Evolutionary conservation across 92 coral and sea anemone species (phyloP).

Genomic region (Micromussa lordhowensis): DNA sequence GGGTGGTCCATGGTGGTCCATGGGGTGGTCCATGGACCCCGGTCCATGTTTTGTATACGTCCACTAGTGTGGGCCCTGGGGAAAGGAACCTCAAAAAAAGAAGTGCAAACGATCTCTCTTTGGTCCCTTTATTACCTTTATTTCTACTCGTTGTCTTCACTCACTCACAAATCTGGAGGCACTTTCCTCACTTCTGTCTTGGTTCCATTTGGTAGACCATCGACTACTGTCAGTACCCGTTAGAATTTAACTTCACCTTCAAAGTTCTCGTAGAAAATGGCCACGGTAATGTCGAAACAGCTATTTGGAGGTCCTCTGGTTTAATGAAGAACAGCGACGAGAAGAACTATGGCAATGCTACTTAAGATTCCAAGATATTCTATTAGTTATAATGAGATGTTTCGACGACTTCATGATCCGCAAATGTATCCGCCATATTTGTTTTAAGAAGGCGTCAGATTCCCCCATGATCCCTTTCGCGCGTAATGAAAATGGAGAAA

Average conservation of each 20-base stretch:
- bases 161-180: too few species aligned
- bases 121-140: too few species aligned
- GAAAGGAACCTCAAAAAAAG: too few species aligned
- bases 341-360: conserved; percentile 96
- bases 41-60: too few species aligned
- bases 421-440: conserved; percentile 79
- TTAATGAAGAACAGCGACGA: conserved; percentile 97
- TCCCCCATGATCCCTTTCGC: conserved; percentile 29
- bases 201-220: too few species aligned
- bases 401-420: conserved; percentile 3
- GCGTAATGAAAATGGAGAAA: neutral
- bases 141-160: too few species aligned
- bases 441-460: conserved; percentile 85
- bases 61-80: too few species aligned
- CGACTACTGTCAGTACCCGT: too few species aligned
- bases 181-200: too few species aligned
- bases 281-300: conserved; percentile 92
- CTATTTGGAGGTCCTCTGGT: conserved; percentile 97
- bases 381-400: neutral
- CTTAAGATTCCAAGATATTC: conserved; percentile 25
- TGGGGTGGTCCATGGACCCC: too few species aligned
- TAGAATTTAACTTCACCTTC: conserved; percentile 31
- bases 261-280: conserved; percentile 96
- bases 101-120: too few species aligned
- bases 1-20: too few species aligned